These are phyloP conservation scores for Plumapathes pennacea DNA, from an alignment of 92 coral and sea anemone species.

Conservation along the genomic window DNA sequence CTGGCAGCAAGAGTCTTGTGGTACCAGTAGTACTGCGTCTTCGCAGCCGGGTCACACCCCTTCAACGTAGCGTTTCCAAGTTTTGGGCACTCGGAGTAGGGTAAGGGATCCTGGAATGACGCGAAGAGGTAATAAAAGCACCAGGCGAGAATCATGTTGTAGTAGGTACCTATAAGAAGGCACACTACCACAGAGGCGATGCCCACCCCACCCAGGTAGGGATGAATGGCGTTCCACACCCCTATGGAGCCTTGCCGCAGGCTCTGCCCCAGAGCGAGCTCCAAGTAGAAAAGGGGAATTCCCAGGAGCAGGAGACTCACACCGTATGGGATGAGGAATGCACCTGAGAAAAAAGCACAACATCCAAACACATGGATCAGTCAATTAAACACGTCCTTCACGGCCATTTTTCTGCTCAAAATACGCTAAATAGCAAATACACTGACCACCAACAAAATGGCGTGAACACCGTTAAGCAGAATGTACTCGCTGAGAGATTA, in stretches of 20 bases:
- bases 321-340: constrained; percentile 87
- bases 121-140: constrained; percentile 87
- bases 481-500: no score
- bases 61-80: constrained; percentile 15
- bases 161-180: constrained; percentile 70
- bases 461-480: no score
- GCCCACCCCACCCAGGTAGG: constrained; percentile 94
- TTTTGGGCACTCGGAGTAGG: constrained; percentile 71
- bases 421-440: no score
- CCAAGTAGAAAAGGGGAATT: constrained; percentile 83
- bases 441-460: no score
- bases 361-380: no score
- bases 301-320: constrained; percentile 74
- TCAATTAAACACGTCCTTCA: no score
- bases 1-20: constrained; percentile 29
- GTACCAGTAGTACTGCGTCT: constrained; percentile 77
- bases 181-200: constrained; percentile 76
- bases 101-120: constrained; percentile 87
- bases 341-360: constrained; percentile 49
- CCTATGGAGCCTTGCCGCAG: constrained; percentile 85
- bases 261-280: constrained; percentile 95
- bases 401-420: no score
- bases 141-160: constrained; percentile 92
- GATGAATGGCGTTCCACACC: constrained; percentile 88
- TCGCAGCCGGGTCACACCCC: constrained; percentile 49